A percentile compares a stretch with the other conserved stretches of the same genome.
phyloP scores from a whole-genome alignment of 2,797 vertebrate species.

The Oreochromis grahami region DNA sequence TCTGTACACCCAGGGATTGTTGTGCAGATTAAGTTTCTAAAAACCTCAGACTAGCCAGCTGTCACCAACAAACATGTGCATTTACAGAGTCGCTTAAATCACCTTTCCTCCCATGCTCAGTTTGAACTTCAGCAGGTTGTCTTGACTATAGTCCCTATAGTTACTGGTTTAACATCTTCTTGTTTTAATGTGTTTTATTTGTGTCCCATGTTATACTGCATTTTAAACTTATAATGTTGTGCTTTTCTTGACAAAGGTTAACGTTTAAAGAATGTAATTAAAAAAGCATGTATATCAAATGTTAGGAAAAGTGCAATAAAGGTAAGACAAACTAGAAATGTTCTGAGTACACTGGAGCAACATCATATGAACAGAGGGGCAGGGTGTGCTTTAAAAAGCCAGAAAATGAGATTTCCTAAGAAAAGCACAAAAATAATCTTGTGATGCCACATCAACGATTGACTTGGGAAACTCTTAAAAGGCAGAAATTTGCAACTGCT shows the following conservation, averaged over 20 bases:
- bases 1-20: not conserved
- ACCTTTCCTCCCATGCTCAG: not conserved
- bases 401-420: not conserved
- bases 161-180: not conserved
- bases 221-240: not conserved
- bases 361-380: not conserved
- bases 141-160: not conserved
- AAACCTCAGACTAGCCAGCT: not conserved
- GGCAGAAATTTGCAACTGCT: conserved; percentile 22
- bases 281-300: not conserved
- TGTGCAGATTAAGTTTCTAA: not conserved
- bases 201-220: not conserved
- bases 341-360: not conserved
- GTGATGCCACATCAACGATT: not conserved
- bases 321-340: not conserved
- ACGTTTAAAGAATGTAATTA: not conserved
- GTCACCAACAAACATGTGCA: not conserved
- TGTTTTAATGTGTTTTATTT: not conserved
- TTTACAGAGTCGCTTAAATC: not conserved
- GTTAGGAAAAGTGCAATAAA: not conserved
- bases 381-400: not conserved
- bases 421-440: not conserved
- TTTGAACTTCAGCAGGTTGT: not conserved
- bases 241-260: not conserved
- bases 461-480: not conserved